These are phyloP conservation scores for Tortricodes alternella DNA, from an alignment of 2,888 invertebrate genomes.

Conservation along the genomic window DNA sequence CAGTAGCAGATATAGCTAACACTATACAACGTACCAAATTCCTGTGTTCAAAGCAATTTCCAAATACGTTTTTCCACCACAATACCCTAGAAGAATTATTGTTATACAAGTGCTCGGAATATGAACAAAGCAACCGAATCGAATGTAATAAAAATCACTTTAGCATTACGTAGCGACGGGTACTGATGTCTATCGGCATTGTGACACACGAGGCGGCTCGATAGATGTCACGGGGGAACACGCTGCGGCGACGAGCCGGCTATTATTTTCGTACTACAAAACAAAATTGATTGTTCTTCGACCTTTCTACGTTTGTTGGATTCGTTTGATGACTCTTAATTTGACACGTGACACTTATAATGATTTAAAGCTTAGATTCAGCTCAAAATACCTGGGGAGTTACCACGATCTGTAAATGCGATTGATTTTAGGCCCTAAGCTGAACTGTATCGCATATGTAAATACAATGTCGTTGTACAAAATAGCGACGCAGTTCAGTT, in stretches of 20 bases:
- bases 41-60: conserved; percentile 34
- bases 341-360: conserved; percentile 10
- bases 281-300: conserved; percentile 63
- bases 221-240: conserved; percentile 73
- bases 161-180: conserved; percentile 73
- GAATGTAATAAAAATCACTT: conserved; percentile 82
- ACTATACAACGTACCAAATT: conserved; percentile 4
- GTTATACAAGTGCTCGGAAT: conserved; percentile 60
- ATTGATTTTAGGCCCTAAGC: too few relatives aligned
- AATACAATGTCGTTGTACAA: too few relatives aligned
- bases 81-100: conserved; percentile 57
- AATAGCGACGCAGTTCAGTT: too few relatives aligned
- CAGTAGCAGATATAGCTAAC: conserved; percentile 19
- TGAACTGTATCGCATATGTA: too few relatives aligned
- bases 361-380: background rate
- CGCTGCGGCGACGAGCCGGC: conserved; percentile 63
- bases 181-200: conserved; percentile 77
- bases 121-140: conserved; percentile 79
- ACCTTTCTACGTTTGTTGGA: conserved; percentile 20
- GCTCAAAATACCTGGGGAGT: too few relatives aligned
- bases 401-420: too few relatives aligned
- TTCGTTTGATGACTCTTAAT: conserved; percentile 16
- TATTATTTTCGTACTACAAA: conserved; percentile 77
- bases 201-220: conserved; percentile 77
- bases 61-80: conserved; percentile 59